phyloP scores from a whole-genome alignment of 2,113 vertebrate species.

The Pseudopodoces humilis region DNA sequence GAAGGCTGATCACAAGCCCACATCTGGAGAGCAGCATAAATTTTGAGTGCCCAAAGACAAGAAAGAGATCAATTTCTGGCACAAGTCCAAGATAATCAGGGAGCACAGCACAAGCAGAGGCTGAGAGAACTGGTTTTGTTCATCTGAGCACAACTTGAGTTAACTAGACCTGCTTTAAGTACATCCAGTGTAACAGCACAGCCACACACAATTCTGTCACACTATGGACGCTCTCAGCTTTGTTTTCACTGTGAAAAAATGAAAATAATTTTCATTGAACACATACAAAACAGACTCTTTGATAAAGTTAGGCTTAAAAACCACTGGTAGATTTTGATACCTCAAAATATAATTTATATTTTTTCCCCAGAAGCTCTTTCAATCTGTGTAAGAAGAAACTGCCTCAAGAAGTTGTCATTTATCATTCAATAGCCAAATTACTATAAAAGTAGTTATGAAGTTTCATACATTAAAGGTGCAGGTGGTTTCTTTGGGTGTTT shows the following conservation, averaged over 20 bases:
- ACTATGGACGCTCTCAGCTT: not conserved
- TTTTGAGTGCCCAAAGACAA: not conserved
- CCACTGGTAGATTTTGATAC: not conserved
- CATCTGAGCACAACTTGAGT: not conserved
- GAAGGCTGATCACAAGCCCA: not conserved
- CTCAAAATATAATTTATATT: not conserved
- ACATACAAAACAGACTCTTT: not conserved
- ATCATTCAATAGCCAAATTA: not conserved
- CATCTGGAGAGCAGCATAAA: not conserved
- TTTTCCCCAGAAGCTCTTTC: not conserved
- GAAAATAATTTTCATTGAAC: not conserved
- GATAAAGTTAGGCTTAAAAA: not conserved
- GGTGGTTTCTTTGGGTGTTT: constrained; percentile 44
- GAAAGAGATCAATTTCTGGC: not conserved
- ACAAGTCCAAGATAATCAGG: not conserved
- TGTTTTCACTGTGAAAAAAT: not conserved
- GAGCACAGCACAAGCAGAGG: not conserved
- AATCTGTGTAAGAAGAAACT: not conserved
- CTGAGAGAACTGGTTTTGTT: not conserved
- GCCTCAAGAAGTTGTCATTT: not conserved
- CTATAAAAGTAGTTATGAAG: not conserved
- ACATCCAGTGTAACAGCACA: not conserved
- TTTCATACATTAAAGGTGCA: constrained; percentile 57
- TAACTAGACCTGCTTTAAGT: not conserved
- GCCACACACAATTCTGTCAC: not conserved